Evolutionary conservation across 1,140 invertebrate species (phyloP).

Genomic region (Trichonephila clavipes): DNA sequence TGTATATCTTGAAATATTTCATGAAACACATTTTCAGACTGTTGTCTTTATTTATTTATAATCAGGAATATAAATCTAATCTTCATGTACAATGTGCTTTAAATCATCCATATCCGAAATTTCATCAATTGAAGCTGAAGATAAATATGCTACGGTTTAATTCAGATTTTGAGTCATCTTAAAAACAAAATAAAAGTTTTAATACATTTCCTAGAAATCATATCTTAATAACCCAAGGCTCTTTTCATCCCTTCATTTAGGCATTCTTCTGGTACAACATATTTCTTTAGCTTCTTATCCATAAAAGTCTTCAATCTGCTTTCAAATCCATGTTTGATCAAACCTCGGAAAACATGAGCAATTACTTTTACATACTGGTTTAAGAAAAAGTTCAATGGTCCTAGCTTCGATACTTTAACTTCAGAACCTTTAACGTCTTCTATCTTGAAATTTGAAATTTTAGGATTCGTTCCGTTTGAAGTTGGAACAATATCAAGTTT

Average conservation of each 20-base stretch:
- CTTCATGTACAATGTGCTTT: too few relatives aligned
- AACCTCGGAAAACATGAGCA: conserved; percentile 30
- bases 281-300: conserved; percentile 66
- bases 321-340: conserved; percentile 38
- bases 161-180: too few relatives aligned
- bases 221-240: too few relatives aligned
- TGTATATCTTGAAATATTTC: too few relatives aligned
- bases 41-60: too few relatives aligned
- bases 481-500: conserved; percentile 55
- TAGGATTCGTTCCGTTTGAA: conserved; percentile 41
- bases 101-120: too few relatives aligned
- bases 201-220: too few relatives aligned
- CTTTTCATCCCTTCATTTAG: conserved; percentile 3
- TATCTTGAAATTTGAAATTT: conserved; percentile 63
- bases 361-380: conserved; percentile 37
- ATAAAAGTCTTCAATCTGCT: conserved; percentile 53
- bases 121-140: too few relatives aligned
- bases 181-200: too few relatives aligned
- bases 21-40: too few relatives aligned
- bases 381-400: conserved; percentile 58
- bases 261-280: conserved; percentile 66
- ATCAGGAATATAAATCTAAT: too few relatives aligned
- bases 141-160: too few relatives aligned
- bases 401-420: conserved; percentile 58
- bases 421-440: conserved; percentile 70